Conservation (phyloP, 2,797 vertebrate genomes). For the Lindbergichthys nudifrons region DNA sequence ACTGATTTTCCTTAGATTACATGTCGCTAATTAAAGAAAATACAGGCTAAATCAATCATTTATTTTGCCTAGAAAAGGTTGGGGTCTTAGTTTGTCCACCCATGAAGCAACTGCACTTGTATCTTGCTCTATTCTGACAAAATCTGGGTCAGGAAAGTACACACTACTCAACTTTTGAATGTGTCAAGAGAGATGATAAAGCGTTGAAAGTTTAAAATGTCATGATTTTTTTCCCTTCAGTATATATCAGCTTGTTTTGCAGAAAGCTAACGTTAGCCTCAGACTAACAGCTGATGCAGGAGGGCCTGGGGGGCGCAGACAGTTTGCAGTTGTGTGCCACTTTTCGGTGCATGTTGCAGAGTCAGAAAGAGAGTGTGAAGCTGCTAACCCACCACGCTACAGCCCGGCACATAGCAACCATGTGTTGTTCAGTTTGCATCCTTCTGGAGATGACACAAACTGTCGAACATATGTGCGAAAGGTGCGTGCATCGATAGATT, state of each 20-base stretch:
- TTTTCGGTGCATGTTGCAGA: slow-evolving; percentile 66
- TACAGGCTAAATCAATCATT: neutral
- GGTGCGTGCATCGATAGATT: slow-evolving; percentile 44
- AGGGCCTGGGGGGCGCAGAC: slow-evolving; percentile 21
- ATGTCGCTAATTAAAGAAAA: neutral
- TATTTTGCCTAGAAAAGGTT: neutral
- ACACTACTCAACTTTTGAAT: neutral
- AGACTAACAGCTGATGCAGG: slow-evolving; percentile 9
- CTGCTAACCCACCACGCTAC: slow-evolving; percentile 12
- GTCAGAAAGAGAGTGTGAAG: slow-evolving; percentile 37
- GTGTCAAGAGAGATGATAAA: neutral
- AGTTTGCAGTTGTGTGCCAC: slow-evolving; percentile 64
- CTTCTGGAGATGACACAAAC: slow-evolving; percentile 53
- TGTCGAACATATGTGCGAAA: slow-evolving; percentile 64
- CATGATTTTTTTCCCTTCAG: neutral
- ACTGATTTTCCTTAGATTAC: too few relatives aligned
- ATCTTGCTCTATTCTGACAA: neutral
- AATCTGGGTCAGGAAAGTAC: slow-evolving; percentile 6
- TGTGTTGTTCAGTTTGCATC: slow-evolving; percentile 57
- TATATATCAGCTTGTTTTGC: slow-evolving; percentile 1
- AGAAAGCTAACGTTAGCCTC: slow-evolving; percentile 20
- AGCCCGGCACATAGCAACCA: slow-evolving; percentile 55
- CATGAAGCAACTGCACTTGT: neutral
- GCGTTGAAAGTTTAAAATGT: neutral
- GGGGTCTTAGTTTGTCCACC: neutral